Conservation (phyloP, 2,797 vertebrate species). For the Anguilla anguilla region DNA sequence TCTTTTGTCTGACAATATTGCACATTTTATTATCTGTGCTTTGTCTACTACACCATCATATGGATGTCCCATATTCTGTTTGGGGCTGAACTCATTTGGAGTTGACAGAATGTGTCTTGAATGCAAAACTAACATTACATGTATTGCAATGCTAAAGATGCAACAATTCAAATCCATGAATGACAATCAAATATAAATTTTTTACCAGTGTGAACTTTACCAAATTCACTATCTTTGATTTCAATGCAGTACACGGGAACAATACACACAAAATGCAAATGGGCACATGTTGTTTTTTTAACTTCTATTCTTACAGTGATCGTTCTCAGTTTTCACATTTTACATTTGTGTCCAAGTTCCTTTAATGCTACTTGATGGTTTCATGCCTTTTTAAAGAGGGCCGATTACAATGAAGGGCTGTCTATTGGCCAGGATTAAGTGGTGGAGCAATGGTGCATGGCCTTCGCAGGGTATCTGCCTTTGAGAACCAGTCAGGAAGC, state of each 20-base stretch:
- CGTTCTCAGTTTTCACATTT: slow-evolving; percentile 21
- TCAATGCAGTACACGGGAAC: neutral
- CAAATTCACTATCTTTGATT: neutral
- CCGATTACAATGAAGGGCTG: slow-evolving; percentile 9
- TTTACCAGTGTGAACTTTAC: neutral
- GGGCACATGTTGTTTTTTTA: neutral
- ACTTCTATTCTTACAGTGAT: neutral
- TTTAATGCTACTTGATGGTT: slow-evolving; percentile 22
- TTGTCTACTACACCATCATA: neutral
- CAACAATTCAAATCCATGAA: neutral
- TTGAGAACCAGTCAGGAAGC: neutral
- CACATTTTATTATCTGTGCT: neutral
- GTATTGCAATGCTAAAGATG: neutral
- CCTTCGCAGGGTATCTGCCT: neutral
- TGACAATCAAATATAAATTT: neutral
- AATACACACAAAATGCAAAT: neutral
- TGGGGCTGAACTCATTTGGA: neutral
- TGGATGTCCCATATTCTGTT: neutral
- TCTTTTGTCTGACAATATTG: neutral
- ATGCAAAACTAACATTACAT: neutral
- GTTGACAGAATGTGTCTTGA: neutral
- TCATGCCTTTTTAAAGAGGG: slow-evolving; percentile 37
- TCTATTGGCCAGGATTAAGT: slow-evolving; percentile 10
- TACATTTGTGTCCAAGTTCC: slow-evolving; percentile 19
- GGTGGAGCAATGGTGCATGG: slow-evolving; percentile 1